Conservation (phyloP, 2,888 invertebrate species). For the Pyrrhosoma nymphula region DNA sequence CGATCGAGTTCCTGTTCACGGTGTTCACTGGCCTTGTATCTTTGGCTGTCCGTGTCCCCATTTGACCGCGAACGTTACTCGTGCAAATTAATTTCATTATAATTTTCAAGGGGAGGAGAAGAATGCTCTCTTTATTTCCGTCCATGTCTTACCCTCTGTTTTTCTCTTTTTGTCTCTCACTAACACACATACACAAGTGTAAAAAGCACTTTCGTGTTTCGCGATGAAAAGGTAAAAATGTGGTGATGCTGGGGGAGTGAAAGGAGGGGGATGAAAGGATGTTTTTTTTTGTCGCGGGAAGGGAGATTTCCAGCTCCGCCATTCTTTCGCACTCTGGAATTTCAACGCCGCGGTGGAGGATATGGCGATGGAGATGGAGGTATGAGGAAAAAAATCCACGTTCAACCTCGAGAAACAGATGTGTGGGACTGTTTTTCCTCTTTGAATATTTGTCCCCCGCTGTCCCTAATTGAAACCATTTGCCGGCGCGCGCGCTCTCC, state of each 20-base stretch:
- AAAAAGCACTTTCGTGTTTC: conserved; percentile 5
- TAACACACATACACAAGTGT: background rate
- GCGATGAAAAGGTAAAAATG: background rate
- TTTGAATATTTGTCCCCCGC: conserved; percentile 21
- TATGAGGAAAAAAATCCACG: background rate
- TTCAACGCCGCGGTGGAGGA: background rate
- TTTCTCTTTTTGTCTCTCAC: background rate
- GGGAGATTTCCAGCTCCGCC: background rate
- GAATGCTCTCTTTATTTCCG: background rate
- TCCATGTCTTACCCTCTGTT: background rate
- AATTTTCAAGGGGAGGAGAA: background rate
- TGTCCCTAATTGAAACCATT: conserved; percentile 59
- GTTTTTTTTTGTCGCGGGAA: background rate
- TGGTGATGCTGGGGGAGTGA: background rate
- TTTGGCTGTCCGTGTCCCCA: background rate
- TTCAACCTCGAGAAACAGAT: background rate
- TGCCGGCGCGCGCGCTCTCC: background rate
- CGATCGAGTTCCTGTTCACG: no score
- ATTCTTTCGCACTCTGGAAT: conserved; percentile 40
- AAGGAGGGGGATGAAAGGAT: background rate
- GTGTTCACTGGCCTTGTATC: background rate
- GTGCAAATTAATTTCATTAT: conserved; percentile 33
- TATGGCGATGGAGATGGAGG: background rate
- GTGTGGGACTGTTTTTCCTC: conserved; percentile 45
- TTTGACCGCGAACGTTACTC: background rate